Conservation (phyloP, 2,797 vertebrate genomes). For the Spondyliosoma cantharus region DNA sequence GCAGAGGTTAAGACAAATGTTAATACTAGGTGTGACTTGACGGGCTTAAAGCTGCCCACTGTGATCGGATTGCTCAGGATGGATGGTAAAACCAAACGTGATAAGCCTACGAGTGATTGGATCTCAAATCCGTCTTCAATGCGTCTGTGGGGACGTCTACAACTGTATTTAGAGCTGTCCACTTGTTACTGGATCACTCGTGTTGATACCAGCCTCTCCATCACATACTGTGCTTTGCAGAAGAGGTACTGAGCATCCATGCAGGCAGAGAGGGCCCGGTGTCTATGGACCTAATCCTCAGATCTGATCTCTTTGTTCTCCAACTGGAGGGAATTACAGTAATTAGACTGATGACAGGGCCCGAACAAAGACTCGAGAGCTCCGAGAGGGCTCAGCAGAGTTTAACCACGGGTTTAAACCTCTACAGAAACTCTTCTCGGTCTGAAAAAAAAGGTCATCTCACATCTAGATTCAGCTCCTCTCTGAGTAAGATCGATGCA, state of each 20-base stretch:
- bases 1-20: no score
- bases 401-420: constrained; percentile 22
- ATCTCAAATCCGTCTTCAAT: no score
- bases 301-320: constrained; percentile 68
- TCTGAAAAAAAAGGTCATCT: neutral
- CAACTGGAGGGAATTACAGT: constrained; percentile 70
- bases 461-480: neutral
- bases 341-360: constrained; percentile 67
- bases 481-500: neutral
- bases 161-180: no score
- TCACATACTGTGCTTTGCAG: neutral
- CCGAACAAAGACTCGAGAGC: constrained; percentile 34
- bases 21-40: no score
- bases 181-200: no score
- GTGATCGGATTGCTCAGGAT: no score
- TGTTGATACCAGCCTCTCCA: no score
- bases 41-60: no score
- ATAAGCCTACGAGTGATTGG: no score
- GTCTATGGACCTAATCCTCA: constrained; percentile 55
- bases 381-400: constrained; percentile 11
- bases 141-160: no score
- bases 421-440: constrained; percentile 13
- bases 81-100: no score
- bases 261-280: constrained; percentile 27
- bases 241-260: constrained; percentile 14